Evolutionary conservation across 2,888 invertebrate genomes (phyloP).

Genomic region (Ennomos fuscantarius): DNA sequence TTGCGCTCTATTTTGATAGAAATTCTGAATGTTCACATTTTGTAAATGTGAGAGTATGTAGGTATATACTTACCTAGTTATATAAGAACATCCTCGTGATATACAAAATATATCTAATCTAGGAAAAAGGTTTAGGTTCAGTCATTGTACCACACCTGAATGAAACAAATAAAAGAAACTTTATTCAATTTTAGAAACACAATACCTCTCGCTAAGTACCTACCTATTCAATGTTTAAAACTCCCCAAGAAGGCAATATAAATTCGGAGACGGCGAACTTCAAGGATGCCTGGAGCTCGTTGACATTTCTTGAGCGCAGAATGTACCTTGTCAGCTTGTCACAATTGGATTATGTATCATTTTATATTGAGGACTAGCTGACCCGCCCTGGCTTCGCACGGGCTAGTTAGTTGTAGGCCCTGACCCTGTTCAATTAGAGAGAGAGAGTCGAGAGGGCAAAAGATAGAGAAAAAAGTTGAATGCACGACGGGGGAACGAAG

Average conservation of each 20-base stretch:
- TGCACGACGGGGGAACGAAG: no score
- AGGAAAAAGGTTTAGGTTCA: not conserved
- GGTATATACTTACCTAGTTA: not conserved
- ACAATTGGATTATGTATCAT: conserved; percentile 1
- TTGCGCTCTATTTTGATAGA: conserved; percentile 16
- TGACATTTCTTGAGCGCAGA: conserved; percentile 6
- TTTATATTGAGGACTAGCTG: no score
- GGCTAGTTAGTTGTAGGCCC: no score
- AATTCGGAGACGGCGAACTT: conserved; percentile 10
- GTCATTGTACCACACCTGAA: not conserved
- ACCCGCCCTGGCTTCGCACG: no score
- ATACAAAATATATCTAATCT: conserved; percentile 5
- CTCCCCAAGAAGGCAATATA: conserved; percentile 9
- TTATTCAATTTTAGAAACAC: conserved; percentile 2
- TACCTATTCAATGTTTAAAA: conserved; percentile 1
- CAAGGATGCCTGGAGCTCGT: conserved; percentile 2
- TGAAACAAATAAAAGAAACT: not conserved
- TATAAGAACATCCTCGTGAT: conserved; percentile 10
- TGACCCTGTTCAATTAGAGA: no score
- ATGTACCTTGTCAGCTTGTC: not conserved
- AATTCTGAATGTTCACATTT: conserved; percentile 13
- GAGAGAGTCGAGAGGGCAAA: no score
- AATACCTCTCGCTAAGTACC: not conserved
- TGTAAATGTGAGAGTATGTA: not conserved
- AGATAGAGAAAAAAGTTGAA: no score